Conservation (phyloP, 1,140 invertebrate species). For the Lethocerus indicus region DNA sequence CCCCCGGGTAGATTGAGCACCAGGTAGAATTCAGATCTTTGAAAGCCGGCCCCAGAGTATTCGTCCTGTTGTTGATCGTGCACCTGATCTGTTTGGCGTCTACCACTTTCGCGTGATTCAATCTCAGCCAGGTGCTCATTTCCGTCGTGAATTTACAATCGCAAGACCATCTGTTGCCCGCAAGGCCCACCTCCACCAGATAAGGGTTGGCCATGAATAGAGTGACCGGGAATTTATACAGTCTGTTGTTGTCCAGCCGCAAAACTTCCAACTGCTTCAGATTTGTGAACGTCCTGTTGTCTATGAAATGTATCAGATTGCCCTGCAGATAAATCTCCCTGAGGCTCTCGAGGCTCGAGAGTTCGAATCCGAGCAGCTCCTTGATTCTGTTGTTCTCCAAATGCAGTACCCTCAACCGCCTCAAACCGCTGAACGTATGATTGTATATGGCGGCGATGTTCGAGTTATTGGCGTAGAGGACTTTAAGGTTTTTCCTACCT, state of each 20-base stretch:
- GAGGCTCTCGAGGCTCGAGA: slow-evolving; percentile 61
- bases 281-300: slow-evolving; percentile 66
- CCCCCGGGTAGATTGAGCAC: slow-evolving; percentile 34
- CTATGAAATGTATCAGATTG: slow-evolving; percentile 67
- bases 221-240: slow-evolving; percentile 65
- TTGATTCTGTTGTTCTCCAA: slow-evolving; percentile 71
- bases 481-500: slow-evolving; percentile 70
- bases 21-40: slow-evolving; percentile 49
- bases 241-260: slow-evolving; percentile 65
- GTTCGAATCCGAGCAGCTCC: slow-evolving; percentile 63
- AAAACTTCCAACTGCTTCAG: slow-evolving; percentile 67
- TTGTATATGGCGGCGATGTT: slow-evolving; percentile 71
- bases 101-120: slow-evolving; percentile 42
- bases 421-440: slow-evolving; percentile 75
- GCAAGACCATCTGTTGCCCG: slow-evolving; percentile 80
- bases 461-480: slow-evolving; percentile 75
- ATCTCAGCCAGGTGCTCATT: slow-evolving; percentile 57
- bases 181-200: slow-evolving; percentile 57
- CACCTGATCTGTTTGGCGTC: slow-evolving; percentile 22
- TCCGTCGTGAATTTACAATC: slow-evolving; percentile 66
- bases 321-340: slow-evolving; percentile 74
- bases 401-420: slow-evolving; percentile 57
- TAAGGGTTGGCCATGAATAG: slow-evolving; percentile 51
- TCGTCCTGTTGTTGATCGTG: slow-evolving; percentile 20
- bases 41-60: slow-evolving; percentile 35